Base-by-base conservation (phyloP, 2,888 invertebrate genomes). In the Stenodema calcarata region DNA sequence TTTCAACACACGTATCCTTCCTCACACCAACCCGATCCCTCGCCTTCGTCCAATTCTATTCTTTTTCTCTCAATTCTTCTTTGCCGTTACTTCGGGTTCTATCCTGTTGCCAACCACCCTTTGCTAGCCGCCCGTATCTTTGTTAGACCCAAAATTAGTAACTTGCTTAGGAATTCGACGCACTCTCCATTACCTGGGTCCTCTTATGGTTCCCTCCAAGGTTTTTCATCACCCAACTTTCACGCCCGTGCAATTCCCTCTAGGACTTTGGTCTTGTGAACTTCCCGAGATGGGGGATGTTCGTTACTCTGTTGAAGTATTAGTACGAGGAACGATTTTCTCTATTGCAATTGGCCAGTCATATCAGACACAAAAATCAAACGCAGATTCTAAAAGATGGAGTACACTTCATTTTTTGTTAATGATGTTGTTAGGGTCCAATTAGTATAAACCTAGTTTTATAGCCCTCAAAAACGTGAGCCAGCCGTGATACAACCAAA, bases 1-100 rank as follows among this genome's bases (percentile, higher is more conserved):
- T 82, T 82, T 82, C 82, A 18, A 69, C 82, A 82, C 82, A 82
- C 82, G 82, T 82, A 82, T 41, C 69, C 62, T 62, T 18, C 70
- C 30, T 82, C 69, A n/a, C n/a, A n/a, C 23, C 69, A 3, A 35
- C 42, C 16, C 73, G 1, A 16, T 16, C 73, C 41, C 18, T 30
- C 18, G 28, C 35, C n/a, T 14, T 30, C 73, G 14, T 76, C 9
- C 27, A 42, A n/a, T 78, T 23, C 27, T 18, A 81, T 28, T 54
- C 41, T 62, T 69, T 69, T 47, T 69, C 42, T 28, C n/a, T 41
- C 30, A 35, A 35, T 62, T 41, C 82, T 69, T 82, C 70, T 23
- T 69, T 35, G n/a, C 47, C n/a, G 23, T 44, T 44, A n/a, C 78
- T 42, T 78, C 44, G 18, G n/a, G 14, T 42, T 30, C 54, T 28